Evolutionary conservation across 2,113 vertebrate genomes (phyloP).

Genomic region (Oncorhynchus tshawytscha): DNA sequence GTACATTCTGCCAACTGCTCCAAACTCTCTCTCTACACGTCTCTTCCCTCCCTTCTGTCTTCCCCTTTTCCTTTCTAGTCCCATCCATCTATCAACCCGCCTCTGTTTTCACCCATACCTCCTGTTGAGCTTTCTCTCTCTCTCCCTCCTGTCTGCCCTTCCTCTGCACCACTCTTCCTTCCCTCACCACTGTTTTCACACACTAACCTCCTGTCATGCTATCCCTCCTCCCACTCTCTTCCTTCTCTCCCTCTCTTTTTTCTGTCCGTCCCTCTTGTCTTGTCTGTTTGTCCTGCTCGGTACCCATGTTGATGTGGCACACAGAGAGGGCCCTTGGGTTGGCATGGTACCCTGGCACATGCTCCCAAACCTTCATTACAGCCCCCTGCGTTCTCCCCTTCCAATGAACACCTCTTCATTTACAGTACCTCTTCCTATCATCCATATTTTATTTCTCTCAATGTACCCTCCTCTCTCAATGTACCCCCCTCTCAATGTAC

Average conservation of each 20-base stretch:
- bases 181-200: neutral
- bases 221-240: conserved; percentile 3
- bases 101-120: neutral
- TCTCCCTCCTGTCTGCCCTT: neutral
- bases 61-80: neutral
- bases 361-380: neutral
- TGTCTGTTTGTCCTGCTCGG: conserved; percentile 11
- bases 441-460: neutral
- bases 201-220: conserved; percentile 29
- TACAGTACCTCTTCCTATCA: neutral
- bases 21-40: neutral
- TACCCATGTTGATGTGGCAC: conserved; percentile 1
- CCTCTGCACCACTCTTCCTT: too few species aligned
- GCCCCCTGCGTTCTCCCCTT: neutral
- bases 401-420: neutral
- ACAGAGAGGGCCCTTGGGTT: neutral
- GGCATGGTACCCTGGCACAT: conserved; percentile 4
- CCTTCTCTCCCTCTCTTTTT: conserved; percentile 18
- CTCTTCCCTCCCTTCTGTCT: neutral
- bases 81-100: neutral
- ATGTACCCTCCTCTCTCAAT: too few species aligned
- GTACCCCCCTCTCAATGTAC: too few species aligned
- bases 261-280: conserved; percentile 33
- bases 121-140: neutral
- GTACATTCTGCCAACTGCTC: conserved; percentile 29